These are phyloP conservation scores for Carcina quercana DNA, from an alignment of 2,888 invertebrate genomes.

Conservation along the genomic window DNA sequence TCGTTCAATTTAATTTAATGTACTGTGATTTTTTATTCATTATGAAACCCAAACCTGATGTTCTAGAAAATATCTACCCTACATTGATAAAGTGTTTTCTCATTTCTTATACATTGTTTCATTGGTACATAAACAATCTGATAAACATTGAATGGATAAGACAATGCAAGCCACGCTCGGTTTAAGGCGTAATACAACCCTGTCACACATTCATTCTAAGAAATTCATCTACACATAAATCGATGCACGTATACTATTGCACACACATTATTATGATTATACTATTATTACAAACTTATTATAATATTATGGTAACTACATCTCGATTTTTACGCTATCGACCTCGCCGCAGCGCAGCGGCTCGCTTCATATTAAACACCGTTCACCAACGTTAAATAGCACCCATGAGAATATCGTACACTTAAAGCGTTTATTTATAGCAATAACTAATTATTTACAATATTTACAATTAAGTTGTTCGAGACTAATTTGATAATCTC, in stretches of 20 bases:
- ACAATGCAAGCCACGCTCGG: no score
- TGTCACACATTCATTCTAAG: constrained; percentile 34
- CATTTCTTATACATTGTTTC: no score
- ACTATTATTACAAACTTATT: constrained; percentile 43
- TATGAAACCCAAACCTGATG: no score
- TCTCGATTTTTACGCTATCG: constrained; percentile 35
- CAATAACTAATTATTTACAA: constrained; percentile 44
- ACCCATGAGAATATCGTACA: constrained; percentile 67
- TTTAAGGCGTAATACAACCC: no score
- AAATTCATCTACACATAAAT: constrained; percentile 28
- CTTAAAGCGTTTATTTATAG: constrained; percentile 55
- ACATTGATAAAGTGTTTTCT: no score
- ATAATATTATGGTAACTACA: constrained; percentile 55
- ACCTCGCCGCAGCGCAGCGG: constrained; percentile 31
- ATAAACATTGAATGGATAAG: no score
- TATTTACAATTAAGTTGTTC: constrained; percentile 47
- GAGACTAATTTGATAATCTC: constrained; percentile 18
- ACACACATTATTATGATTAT: constrained; percentile 60
- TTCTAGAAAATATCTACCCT: no score
- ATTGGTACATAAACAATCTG: no score
- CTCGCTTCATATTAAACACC: constrained; percentile 42
- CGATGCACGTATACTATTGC: constrained; percentile 58
- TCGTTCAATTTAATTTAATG: no score
- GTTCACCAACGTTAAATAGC: constrained; percentile 67
- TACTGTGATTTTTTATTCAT: no score